phyloP scores from a whole-genome alignment of 2,797 vertebrate species.

The Emys orbicularis region DNA sequence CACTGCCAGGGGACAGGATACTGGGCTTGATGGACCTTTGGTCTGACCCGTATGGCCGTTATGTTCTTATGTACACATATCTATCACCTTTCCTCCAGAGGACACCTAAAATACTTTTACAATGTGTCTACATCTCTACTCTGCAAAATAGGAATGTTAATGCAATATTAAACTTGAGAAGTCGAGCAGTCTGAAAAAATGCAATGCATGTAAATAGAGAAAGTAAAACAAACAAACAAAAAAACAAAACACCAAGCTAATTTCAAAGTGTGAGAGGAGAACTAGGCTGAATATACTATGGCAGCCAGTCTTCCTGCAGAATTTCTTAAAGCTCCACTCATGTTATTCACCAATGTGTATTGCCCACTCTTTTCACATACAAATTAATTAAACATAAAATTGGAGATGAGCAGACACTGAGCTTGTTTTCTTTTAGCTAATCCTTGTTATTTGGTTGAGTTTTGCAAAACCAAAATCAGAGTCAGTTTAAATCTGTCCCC shows the following conservation, averaged over 20 bases:
- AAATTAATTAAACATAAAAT: neutral
- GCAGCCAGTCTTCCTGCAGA: neutral
- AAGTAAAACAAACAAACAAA: no score
- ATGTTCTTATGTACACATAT: no score
- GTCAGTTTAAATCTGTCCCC: neutral
- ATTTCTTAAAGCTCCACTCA: neutral
- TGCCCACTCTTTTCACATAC: neutral
- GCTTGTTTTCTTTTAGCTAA: fast-evolving
- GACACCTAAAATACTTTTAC: neutral
- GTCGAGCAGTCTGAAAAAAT: neutral
- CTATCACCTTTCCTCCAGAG: neutral
- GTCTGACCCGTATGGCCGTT: no score
- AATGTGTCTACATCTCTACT: neutral
- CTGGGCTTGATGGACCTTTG: no score
- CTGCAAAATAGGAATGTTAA: neutral
- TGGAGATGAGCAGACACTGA: neutral
- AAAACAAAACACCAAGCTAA: no score
- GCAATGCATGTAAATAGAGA: neutral
- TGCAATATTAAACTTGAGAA: neutral
- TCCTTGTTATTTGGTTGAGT: neutral
- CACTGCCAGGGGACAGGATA: no score
- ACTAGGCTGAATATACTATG: neutral
- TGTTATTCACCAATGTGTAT: neutral
- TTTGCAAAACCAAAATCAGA: neutral
- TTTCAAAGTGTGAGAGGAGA: neutral